Percentiles rank a stretch among this genome's conserved stretches.
phyloP scores from a whole-genome alignment of 2,797 vertebrate genomes.

The Aeoliscus strigatus region DNA sequence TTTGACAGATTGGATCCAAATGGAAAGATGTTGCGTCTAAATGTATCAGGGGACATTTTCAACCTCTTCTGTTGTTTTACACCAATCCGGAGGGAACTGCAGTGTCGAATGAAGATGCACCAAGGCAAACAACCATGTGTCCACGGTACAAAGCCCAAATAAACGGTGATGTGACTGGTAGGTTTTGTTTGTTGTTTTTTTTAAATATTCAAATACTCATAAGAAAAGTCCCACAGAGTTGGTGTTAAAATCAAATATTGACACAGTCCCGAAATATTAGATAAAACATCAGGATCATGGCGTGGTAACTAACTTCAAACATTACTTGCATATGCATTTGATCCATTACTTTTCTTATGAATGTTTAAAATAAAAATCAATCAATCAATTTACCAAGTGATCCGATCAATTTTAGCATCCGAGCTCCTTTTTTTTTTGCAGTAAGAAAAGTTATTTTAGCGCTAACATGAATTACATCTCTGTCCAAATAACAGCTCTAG shows the following conservation, averaged over 20 bases:
- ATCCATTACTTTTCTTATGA: too few species aligned
- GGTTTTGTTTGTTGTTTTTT: too few species aligned
- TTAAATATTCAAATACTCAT: too few species aligned
- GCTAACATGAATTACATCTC: conserved; percentile 1
- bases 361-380: too few species aligned
- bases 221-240: too few species aligned
- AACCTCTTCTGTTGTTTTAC: conserved; percentile 94
- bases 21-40: conserved; percentile 98
- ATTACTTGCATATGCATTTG: too few species aligned
- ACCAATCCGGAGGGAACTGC: conserved; percentile 91
- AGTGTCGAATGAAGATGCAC: conserved; percentile 91
- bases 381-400: too few species aligned
- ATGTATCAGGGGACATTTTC: conserved; percentile 93
- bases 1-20: conserved; percentile 86
- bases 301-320: too few species aligned
- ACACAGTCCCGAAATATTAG: too few species aligned
- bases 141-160: conserved; percentile 82
- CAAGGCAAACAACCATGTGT: conserved; percentile 87
- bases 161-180: conserved; percentile 80
- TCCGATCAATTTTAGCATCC: too few species aligned
- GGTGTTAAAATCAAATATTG: too few species aligned
- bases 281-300: too few species aligned
- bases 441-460: not conserved
- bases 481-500: conserved; percentile 28
- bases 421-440: conserved; percentile 2